Conservation (phyloP, 37 sponge, comb jelly and placozoan genomes). For the Axinella damicornis region DNA sequence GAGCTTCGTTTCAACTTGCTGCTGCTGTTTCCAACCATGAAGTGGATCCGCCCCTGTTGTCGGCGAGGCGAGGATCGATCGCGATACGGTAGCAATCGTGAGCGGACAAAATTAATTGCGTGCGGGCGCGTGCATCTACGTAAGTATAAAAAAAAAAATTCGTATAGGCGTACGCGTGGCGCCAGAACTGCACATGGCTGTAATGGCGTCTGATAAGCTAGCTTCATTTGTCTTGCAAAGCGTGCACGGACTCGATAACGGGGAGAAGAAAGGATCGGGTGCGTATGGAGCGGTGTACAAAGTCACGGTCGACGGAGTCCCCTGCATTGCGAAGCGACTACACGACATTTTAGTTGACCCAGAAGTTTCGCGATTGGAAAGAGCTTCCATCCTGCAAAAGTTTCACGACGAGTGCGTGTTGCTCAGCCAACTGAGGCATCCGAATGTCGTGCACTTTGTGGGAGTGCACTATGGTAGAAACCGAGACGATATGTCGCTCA, state of each 20-base stretch:
- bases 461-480: slow-evolving; percentile 6
- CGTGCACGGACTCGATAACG: slow-evolving; percentile 17
- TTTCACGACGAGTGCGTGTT: slow-evolving; percentile 27
- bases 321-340: slow-evolving; percentile 25
- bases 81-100: too few relatives aligned
- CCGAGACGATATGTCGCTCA: background rate
- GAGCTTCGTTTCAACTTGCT: too few relatives aligned
- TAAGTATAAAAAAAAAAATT: too few relatives aligned
- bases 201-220: too few relatives aligned
- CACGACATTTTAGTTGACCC: slow-evolving; percentile 11
- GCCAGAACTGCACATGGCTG: too few relatives aligned
- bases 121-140: too few relatives aligned
- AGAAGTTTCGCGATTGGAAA: background rate
- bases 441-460: slow-evolving; percentile 41
- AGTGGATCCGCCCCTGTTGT: too few relatives aligned
- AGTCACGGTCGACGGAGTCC: slow-evolving; percentile 1
- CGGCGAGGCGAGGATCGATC: too few relatives aligned
- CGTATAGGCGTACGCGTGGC: too few relatives aligned
- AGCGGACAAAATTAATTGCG: too few relatives aligned
- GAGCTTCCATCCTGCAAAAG: background rate
- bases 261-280: slow-evolving; percentile 4
- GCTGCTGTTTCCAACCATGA: too few relatives aligned
- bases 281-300: slow-evolving; percentile 21
- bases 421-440: slow-evolving; percentile 20
- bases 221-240: background rate